These are phyloP conservation scores for Calameuta filiformis DNA, from an alignment of 2,888 invertebrate genomes.

Conservation along the genomic window DNA sequence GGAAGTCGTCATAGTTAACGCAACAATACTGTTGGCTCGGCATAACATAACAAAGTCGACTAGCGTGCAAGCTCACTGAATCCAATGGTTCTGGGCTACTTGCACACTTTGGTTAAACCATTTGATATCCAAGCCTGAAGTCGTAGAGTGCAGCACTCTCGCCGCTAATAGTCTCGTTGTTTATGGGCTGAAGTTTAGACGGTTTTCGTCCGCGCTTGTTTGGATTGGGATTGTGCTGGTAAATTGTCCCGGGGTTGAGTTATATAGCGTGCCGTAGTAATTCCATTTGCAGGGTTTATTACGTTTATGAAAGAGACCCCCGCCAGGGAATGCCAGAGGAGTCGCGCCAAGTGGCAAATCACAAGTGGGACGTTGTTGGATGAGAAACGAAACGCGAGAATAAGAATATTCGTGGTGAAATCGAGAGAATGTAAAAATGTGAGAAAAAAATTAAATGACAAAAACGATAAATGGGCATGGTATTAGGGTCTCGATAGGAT, in stretches of 20 bases:
- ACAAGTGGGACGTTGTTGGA: not conserved
- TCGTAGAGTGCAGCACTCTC: not conserved
- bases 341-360: not conserved
- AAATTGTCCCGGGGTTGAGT: conserved; percentile 54
- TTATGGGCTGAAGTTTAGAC: conserved; percentile 42
- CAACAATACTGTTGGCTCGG: not conserved
- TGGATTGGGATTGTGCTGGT: conserved; percentile 44
- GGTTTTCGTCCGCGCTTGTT: conserved; percentile 35
- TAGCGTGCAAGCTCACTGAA: not conserved
- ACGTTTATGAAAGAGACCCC: conserved; percentile 27
- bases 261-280: conserved; percentile 45
- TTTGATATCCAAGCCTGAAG: not conserved
- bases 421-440: not conserved
- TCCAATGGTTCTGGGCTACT: not conserved
- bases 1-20: not conserved
- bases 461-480: not conserved
- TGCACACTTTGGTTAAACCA: not conserved
- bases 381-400: not conserved
- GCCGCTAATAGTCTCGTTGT: conserved; percentile 31
- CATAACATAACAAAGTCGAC: not conserved
- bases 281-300: conserved; percentile 45
- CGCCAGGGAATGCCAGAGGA: not conserved
- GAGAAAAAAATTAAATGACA: not conserved
- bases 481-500: not conserved
- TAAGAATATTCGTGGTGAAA: not conserved